Evolutionary conservation across 2,888 invertebrate genomes (phyloP).

Genomic region (Seladonia tumulorum): DNA sequence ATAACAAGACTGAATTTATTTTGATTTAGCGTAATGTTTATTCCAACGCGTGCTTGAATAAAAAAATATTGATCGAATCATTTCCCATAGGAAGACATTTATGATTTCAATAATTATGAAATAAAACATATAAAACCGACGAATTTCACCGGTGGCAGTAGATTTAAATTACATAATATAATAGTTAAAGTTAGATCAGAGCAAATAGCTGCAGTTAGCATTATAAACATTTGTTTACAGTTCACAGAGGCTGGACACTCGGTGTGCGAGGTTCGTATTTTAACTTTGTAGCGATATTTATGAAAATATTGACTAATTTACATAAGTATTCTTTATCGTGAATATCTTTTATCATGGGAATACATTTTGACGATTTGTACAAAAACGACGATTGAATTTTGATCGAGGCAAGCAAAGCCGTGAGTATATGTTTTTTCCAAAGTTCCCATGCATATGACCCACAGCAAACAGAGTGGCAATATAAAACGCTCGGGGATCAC

Average conservation of each 20-base stretch:
- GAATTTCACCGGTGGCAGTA: background rate
- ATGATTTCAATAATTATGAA: too few species aligned
- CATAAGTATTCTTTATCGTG: background rate
- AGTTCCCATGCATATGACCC: slow-evolving; percentile 66
- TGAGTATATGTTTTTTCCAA: slow-evolving; percentile 63
- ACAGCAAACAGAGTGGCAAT: slow-evolving; percentile 55
- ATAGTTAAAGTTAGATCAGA: background rate
- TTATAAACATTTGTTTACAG: too few species aligned
- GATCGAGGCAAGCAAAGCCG: slow-evolving; percentile 38
- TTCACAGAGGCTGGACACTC: too few species aligned
- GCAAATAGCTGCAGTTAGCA: background rate
- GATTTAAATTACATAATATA: background rate
- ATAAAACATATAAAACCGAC: background rate
- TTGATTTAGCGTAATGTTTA: too few species aligned
- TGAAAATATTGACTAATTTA: background rate
- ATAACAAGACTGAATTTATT: too few species aligned
- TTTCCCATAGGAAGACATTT: background rate
- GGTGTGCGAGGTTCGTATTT: background rate
- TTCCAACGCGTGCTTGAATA: too few species aligned
- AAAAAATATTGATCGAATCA: too few species aligned
- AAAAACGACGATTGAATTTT: background rate
- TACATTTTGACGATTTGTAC: background rate
- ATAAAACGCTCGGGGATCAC: slow-evolving; percentile 59
- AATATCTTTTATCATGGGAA: background rate
- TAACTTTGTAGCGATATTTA: background rate